phyloP scores from a whole-genome alignment of 2,888 invertebrate species.

The Mantis religiosa region DNA sequence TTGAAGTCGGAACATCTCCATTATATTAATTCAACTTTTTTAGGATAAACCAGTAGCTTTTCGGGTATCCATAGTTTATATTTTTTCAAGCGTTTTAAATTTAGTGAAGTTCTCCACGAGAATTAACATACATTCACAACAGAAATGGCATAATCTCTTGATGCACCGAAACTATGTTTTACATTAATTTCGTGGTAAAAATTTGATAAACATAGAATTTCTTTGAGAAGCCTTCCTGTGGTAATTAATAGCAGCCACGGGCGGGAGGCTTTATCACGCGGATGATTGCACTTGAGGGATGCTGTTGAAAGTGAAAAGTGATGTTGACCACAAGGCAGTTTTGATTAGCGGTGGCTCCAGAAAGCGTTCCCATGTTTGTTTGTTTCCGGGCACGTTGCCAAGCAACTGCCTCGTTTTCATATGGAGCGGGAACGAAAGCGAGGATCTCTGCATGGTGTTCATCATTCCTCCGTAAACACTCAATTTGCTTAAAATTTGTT shows the following conservation, averaged over 20 bases:
- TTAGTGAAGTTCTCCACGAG: no score
- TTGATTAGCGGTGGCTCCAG: slow-evolving; percentile 30
- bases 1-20: no score
- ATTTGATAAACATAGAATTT: no score
- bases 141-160: no score
- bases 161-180: no score
- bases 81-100: no score
- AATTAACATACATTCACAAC: no score
- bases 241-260: not conserved
- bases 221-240: not conserved
- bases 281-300: not conserved
- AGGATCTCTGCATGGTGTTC: not conserved
- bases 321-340: slow-evolving; percentile 20
- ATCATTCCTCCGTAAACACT: not conserved
- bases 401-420: slow-evolving; percentile 8
- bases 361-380: slow-evolving; percentile 32
- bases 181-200: no score
- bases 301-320: slow-evolving; percentile 13
- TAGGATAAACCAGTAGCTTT: no score
- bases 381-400: slow-evolving; percentile 31
- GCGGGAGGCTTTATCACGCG: not conserved
- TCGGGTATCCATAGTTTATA: no score
- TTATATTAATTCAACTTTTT: no score
- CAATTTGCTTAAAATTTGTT: not conserved
- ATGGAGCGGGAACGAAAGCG: not conserved